Evolutionary conservation across 2,888 invertebrate species (phyloP), one percentile per base, ranked within the genome.

Genomic region (Periphyllus acericola): DNA sequence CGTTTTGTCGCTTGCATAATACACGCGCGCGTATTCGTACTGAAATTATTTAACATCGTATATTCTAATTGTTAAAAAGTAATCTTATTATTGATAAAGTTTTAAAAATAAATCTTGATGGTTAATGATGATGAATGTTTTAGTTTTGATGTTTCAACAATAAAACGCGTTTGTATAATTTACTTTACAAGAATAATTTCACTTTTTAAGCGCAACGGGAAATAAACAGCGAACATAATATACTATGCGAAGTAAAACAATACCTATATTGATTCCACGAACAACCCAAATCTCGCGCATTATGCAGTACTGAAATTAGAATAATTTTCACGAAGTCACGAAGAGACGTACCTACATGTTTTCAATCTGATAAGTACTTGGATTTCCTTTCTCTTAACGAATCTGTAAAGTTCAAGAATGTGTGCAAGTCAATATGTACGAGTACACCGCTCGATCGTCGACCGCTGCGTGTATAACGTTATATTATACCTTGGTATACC

Each of bases 361-460:
- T 76, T 76, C 46, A 46, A 76, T 68, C 29, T 76, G 76, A 66
- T 68, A 68, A 76, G 34, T 76, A 68, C 32, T 76, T 68, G 1
- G 32, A 76, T 84, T 84, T 32, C 84, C 76, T 84, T 84, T 84
- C 76, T 84, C 84, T 76, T 60, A 68, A 76, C n/a, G 46, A 32
- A 76, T 68, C 25, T 68, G 11, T 68, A 76, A 46, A 68, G 46
- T 78, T 78, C 84, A 52, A 68, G 46, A 84, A 46, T 84, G 66
- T 71, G 21, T 78, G 46, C 34, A 68, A 60, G 78, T 75, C 55
- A 74, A 60, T 46, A 74, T 46, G 46, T 14, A n/a, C n/a, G n/a
- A n/a, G n/a, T n/a, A n/a, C n/a, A n/a, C n/a, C n/a, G n/a, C n/a
- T n/a, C n/a, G n/a, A n/a, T n/a, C n/a, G n/a, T n/a, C n/a, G n/a